phyloP scores from a whole-genome alignment of 2,113 vertebrate genomes.

The Myotis davidii region DNA sequence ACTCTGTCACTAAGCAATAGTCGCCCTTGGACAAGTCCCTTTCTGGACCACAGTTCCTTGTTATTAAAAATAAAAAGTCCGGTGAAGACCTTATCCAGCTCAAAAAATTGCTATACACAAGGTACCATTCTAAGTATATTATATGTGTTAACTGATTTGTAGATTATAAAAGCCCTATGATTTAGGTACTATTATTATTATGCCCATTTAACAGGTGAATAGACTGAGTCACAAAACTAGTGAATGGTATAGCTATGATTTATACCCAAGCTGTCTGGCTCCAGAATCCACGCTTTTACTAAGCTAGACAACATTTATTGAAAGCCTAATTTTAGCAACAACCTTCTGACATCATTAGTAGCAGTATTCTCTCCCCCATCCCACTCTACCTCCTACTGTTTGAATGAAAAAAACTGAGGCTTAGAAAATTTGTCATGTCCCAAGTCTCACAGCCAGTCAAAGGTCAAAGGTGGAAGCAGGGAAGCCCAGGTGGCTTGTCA shows the following conservation, averaged over 20 bases:
- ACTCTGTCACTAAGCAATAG: not conserved
- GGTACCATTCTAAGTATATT: not conserved
- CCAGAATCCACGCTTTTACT: not conserved
- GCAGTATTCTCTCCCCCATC: not conserved
- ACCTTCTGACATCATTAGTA: too few relatives aligned
- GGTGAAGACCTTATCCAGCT: not conserved
- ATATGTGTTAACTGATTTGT: not conserved
- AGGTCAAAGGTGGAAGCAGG: not conserved
- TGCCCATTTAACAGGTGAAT: not conserved
- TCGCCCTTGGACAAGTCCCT: not conserved
- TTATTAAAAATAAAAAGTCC: not conserved
- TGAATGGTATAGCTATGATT: not conserved
- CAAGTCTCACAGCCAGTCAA: not conserved
- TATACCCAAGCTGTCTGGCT: not conserved
- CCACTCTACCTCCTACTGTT: not conserved
- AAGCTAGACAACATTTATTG: not conserved
- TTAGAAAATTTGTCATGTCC: not conserved
- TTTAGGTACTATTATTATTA: not conserved
- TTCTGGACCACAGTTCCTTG: not conserved
- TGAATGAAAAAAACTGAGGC: not conserved
- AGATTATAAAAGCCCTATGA: not conserved
- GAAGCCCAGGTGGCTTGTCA: not conserved
- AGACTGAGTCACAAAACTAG: not conserved
- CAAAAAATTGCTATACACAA: not conserved
- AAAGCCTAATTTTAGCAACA: not conserved